Percentiles rank a stretch among this genome's conserved stretches.
Evolutionary conservation across 2,113 vertebrate genomes (phyloP).

Genomic region (Nymphicus hollandicus): DNA sequence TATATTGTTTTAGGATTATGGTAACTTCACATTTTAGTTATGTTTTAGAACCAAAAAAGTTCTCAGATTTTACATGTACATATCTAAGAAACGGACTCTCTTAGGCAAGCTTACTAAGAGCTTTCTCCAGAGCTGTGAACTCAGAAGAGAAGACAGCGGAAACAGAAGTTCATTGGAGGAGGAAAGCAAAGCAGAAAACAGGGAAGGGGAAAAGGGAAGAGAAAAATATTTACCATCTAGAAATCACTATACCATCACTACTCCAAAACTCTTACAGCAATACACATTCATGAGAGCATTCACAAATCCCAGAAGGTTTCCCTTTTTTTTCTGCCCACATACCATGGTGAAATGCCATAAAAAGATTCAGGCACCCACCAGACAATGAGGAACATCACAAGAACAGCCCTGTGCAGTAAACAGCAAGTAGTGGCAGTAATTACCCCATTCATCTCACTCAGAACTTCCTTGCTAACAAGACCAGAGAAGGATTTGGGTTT

Average conservation of each 20-base stretch:
- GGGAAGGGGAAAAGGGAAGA: accelerated
- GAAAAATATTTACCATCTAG: not conserved
- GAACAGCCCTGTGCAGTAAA: not conserved
- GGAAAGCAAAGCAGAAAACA: not conserved
- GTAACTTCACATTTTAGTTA: not conserved
- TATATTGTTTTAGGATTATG: not conserved
- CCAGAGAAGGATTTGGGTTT: not conserved
- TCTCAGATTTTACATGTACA: not conserved
- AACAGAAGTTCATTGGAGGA: not conserved
- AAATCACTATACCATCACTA: not conserved
- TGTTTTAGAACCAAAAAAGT: not conserved
- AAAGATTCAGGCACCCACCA: not conserved
- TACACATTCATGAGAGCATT: not conserved
- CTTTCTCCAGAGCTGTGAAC: not conserved
- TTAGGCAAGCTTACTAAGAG: not conserved
- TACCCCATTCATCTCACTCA: not conserved
- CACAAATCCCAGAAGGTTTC: not conserved
- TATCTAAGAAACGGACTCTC: not conserved
- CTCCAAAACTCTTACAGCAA: not conserved
- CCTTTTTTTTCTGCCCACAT: not conserved
- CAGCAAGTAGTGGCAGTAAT: not conserved
- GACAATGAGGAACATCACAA: not conserved
- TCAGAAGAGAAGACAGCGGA: not conserved
- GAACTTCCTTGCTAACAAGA: not conserved
- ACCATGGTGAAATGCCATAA: not conserved